Evolutionary conservation across 2,888 invertebrate species (phyloP), one percentile per base, ranked within the genome.

Genomic region (Hydroisotoma schaefferi): DNA sequence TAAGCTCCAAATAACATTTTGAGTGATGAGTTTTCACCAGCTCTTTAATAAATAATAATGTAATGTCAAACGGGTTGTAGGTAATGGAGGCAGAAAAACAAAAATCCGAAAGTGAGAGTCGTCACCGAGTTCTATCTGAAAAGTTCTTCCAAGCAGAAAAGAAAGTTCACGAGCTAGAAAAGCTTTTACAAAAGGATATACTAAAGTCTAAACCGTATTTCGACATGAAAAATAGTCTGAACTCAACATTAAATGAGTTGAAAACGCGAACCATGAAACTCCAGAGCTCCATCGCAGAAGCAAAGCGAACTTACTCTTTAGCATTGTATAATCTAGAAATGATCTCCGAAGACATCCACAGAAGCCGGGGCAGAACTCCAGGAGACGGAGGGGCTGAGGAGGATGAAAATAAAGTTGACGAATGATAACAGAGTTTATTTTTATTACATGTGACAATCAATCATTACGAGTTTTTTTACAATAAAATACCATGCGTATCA

Each of bases 21-120:
- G 20, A 10, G 6, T 23, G 20, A 22, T 43, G 12, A 15, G 12
- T 43, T 15, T 20, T 43, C 20, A 43, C 43, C 22, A 33, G 8
- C 33, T 33, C 33, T 8, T 33, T 8, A 10, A 33, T 33, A 10
- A 33, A 33, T 33, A n/a, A n/a, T n/a, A n/a, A n/a, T n/a, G n/a
- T n/a, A n/a, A n/a, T n/a, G n/a, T n/a, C n/a, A n/a, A n/a, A n/a
- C n/a, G n/a, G n/a, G 57, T 38, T 59, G 2, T 73, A 88, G 88
- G 91, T 94, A 26, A 92, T 88, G 87, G 93, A 94, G 74, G 94
- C 94, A 0, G 94, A 94, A 77, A 87, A 86, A 74, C 85, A 91
- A 73, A 94, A 93, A 76, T 86, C 92, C 5, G 88, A 88, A 73
- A 89, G 90, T 75, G 92, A 91, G 60, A 82, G 88, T 8, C 92